Conservation (phyloP, 2,888 invertebrate genomes). For the Strigamia transsilvanica region DNA sequence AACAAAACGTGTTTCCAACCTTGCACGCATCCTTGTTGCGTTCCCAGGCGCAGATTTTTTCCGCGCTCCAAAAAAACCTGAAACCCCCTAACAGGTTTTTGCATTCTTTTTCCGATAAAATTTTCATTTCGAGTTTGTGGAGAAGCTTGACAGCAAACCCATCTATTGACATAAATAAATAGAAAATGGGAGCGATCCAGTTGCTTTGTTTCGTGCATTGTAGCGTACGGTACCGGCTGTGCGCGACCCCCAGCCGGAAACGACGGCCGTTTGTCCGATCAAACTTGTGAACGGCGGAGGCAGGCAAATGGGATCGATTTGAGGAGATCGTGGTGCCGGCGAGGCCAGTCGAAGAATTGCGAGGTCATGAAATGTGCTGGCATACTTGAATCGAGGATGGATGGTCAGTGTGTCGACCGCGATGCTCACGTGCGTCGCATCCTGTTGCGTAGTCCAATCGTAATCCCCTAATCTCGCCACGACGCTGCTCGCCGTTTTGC, state of each 20-base stretch:
- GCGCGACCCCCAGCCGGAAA: slow-evolving; percentile 11
- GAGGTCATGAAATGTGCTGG: neutral
- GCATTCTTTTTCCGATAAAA: neutral
- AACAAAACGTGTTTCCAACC: neutral
- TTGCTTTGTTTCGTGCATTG: too few species aligned
- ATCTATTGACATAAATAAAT: neutral
- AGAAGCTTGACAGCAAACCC: neutral
- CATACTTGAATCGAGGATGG: neutral
- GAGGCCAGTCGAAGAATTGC: neutral
- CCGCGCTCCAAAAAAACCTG: neutral
- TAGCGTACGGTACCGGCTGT: neutral
- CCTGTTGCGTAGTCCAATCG: neutral
- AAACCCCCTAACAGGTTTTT: neutral
- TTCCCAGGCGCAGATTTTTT: neutral
- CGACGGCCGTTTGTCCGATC: neutral
- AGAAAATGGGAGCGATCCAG: too few species aligned
- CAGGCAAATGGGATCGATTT: neutral
- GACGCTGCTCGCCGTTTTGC: neutral
- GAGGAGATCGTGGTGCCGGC: neutral
- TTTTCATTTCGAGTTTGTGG: neutral
- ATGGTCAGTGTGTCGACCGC: neutral
- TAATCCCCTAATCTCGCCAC: slow-evolving; percentile 8
- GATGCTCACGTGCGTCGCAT: neutral
- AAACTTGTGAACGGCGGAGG: neutral
- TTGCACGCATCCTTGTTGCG: slow-evolving; percentile 17